These are phyloP conservation scores for Dasyurus viverrinus DNA, from an alignment of 2,113 vertebrate species.

Conservation along the genomic window DNA sequence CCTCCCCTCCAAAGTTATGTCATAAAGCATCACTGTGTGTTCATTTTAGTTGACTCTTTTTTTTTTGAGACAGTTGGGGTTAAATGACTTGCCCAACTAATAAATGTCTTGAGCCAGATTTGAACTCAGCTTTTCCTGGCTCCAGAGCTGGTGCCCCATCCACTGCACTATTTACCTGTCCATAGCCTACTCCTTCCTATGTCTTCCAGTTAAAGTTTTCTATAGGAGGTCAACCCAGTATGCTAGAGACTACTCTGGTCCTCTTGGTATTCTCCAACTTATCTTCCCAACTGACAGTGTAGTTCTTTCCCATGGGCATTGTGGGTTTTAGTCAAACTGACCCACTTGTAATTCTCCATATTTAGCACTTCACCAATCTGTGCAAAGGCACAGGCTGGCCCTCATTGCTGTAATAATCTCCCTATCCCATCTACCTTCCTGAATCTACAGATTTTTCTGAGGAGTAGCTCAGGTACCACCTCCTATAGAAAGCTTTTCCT, in stretches of 20 bases:
- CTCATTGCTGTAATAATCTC: neutral
- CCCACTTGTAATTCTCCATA: neutral
- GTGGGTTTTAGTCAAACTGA: neutral
- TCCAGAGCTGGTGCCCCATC: too few relatives aligned
- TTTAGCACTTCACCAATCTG: too few relatives aligned
- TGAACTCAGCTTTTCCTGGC: too few relatives aligned
- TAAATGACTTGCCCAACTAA: too few relatives aligned
- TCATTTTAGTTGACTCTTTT: neutral
- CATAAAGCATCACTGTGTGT: neutral
- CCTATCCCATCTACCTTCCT: neutral
- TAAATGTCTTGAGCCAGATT: too few relatives aligned
- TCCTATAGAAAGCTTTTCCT: neutral
- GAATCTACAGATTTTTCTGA: neutral
- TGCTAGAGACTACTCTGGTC: neutral
- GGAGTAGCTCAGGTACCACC: neutral
- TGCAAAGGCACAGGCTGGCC: neutral
- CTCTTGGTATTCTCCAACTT: neutral
- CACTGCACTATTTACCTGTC: too few relatives aligned
- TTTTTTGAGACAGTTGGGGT: neutral
- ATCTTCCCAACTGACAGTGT: neutral
- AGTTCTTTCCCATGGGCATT: neutral
- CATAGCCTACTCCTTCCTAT: neutral
- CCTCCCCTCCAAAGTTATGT: neutral
- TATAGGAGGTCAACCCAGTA: neutral
- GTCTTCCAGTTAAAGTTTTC: neutral